Percentiles rank a stretch among this genome's conserved stretches.
Evolutionary conservation across 2,888 invertebrate species (phyloP).

Genomic region (Tethea ocularis): DNA sequence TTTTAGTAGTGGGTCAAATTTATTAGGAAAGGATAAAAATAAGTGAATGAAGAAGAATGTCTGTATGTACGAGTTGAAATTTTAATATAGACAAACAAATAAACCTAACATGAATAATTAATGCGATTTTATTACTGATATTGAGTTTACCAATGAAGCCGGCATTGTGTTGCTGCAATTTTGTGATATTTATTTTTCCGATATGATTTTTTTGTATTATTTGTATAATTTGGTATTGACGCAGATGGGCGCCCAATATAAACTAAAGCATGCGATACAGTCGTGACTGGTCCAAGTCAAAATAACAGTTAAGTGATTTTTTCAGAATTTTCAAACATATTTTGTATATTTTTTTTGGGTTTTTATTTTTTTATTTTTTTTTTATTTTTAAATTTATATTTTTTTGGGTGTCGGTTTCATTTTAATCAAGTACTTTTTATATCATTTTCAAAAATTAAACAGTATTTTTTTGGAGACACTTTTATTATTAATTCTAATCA

Average conservation of each 20-base stretch:
- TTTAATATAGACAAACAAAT: background rate
- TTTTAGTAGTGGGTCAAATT: no score
- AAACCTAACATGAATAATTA: background rate
- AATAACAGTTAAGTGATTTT: conserved; percentile 46
- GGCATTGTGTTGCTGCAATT: background rate
- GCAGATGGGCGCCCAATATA: conserved; percentile 35
- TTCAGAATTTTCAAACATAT: conserved; percentile 47
- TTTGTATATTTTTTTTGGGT: conserved; percentile 46
- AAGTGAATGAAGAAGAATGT: no score
- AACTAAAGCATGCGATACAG: conserved; percentile 46
- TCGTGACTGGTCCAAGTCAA: conserved; percentile 56
- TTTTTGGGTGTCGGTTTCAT: conserved; percentile 52
- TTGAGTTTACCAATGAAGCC: background rate
- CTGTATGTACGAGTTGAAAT: background rate
- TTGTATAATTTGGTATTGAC: conserved; percentile 11
- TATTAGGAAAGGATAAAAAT: no score
- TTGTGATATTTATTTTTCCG: background rate
- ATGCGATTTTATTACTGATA: background rate
- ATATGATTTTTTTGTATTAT: background rate
- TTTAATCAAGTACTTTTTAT: conserved; percentile 44
- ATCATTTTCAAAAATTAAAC: conserved; percentile 69
- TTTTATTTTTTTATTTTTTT: conserved; percentile 45
- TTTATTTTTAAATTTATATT: conserved; percentile 50
- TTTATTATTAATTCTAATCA: conserved; percentile 66
- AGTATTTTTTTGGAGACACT: conserved; percentile 65